These are phyloP conservation scores for Lepidotrigona ventralis DNA, from an alignment of 1,140 invertebrate species.

Conservation along the genomic window DNA sequence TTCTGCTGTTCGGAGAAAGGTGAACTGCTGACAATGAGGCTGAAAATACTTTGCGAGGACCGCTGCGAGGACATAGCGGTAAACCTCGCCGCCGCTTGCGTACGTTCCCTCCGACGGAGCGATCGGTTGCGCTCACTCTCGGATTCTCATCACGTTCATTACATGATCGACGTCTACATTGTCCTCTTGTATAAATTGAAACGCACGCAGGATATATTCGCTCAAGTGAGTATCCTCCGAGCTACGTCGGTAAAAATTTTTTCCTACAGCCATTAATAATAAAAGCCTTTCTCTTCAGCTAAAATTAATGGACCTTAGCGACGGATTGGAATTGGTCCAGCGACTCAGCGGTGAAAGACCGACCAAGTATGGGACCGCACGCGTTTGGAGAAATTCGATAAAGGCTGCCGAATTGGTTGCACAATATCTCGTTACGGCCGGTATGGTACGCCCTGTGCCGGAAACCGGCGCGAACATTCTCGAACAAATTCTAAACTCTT, in stretches of 20 bases:
- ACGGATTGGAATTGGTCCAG: conserved; percentile 77
- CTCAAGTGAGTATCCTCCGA: conserved; percentile 76
- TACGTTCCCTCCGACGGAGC: conserved; percentile 76
- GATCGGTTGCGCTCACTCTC: conserved; percentile 76
- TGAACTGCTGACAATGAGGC: conserved; percentile 79
- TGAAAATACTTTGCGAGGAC: conserved; percentile 81
- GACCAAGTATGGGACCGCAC: conserved; percentile 77
- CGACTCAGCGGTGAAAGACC: conserved; percentile 77
- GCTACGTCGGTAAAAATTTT: neutral
- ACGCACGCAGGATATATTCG: conserved; percentile 80
- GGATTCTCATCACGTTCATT: conserved; percentile 78
- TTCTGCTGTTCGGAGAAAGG: conserved; percentile 81
- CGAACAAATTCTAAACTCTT: conserved; percentile 78
- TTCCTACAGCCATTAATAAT: neutral
- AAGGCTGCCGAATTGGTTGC: conserved; percentile 79
- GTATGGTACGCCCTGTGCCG: conserved; percentile 79
- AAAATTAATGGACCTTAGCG: conserved; percentile 79
- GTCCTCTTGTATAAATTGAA: conserved; percentile 81
- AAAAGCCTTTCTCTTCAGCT: conserved; percentile 69
- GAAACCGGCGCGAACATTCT: conserved; percentile 80
- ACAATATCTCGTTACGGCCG: conserved; percentile 80
- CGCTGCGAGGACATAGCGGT: conserved; percentile 82
- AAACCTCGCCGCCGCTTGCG: conserved; percentile 79
- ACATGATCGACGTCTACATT: conserved; percentile 81
- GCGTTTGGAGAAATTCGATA: conserved; percentile 80